Percentiles rank a stretch among this genome's conserved stretches.
These are phyloP conservation scores for Tupaia tana DNA, from an alignment of 2,113 vertebrate genomes.

Conservation along the genomic window DNA sequence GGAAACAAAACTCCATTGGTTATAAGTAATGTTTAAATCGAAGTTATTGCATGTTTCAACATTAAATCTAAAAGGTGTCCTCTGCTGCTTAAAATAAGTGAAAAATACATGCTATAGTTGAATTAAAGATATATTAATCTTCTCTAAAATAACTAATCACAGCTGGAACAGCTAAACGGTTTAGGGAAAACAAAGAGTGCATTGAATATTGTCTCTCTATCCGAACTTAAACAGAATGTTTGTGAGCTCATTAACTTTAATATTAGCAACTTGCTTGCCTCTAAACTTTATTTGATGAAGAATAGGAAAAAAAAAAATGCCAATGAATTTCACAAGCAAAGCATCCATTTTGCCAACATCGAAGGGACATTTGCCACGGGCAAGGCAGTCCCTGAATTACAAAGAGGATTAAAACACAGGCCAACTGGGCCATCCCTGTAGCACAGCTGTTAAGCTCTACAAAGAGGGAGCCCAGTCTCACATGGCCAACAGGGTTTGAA, in stretches of 20 bases:
- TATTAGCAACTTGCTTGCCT: slow-evolving; percentile 59
- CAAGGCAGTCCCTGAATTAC: neutral
- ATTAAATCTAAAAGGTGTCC: slow-evolving; percentile 60
- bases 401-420: slow-evolving; percentile 3
- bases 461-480: no score
- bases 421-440: no score
- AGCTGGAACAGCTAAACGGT: slow-evolving; percentile 53
- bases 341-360: neutral
- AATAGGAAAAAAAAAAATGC: slow-evolving; percentile 57
- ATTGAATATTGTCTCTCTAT: slow-evolving; percentile 49
- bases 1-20: slow-evolving; percentile 48
- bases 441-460: no score
- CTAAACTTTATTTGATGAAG: slow-evolving; percentile 4
- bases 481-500: no score
- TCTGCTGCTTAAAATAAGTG: slow-evolving; percentile 61
- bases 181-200: slow-evolving; percentile 58
- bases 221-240: slow-evolving; percentile 62
- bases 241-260: slow-evolving; percentile 68
- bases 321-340: slow-evolving; percentile 14
- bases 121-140: slow-evolving; percentile 67
- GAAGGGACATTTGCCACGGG: neutral
- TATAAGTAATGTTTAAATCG: slow-evolving; percentile 62
- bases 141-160: slow-evolving; percentile 68
- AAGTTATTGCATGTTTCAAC: slow-evolving; percentile 47
- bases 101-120: slow-evolving; percentile 48